Conservation (phyloP, 2,888 invertebrate species). For the Drosophila infuscata region DNA sequence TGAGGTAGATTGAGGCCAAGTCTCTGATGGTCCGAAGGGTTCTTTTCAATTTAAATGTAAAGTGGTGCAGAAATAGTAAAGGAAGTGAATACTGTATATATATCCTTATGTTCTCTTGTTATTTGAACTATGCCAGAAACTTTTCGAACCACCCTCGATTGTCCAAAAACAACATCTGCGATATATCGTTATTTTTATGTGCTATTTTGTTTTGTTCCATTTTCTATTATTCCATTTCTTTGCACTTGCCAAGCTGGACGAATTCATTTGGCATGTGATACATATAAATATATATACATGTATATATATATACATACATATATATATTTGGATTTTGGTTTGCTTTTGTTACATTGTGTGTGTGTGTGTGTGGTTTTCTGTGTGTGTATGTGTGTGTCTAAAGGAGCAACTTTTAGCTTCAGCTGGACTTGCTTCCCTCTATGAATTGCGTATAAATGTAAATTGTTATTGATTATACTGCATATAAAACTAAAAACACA, state of each 20-base stretch:
- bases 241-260: constrained; percentile 35
- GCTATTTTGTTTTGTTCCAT: constrained; percentile 49
- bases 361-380: constrained; percentile 27
- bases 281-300: constrained; percentile 31
- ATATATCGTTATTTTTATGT: constrained; percentile 60
- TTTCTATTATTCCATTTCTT: constrained; percentile 41
- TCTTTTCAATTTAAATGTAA: background rate
- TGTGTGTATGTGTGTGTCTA: constrained; percentile 23
- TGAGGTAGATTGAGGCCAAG: background rate
- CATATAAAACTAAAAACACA: constrained; percentile 55
- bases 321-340: constrained; percentile 36
- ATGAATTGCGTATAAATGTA: constrained; percentile 61
- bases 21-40: background rate
- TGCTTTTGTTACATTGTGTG: constrained; percentile 14
- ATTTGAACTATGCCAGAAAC: constrained; percentile 13
- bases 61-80: constrained; percentile 1
- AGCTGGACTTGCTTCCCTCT: constrained; percentile 16
- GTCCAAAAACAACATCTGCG: constrained; percentile 40
- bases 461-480: constrained; percentile 78
- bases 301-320: constrained; percentile 21
- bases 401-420: constrained; percentile 29
- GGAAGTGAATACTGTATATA: background rate
- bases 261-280: constrained; percentile 62
- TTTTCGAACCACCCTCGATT: constrained; percentile 40
- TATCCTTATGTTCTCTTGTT: background rate